Evolutionary conservation across 1,140 invertebrate species (phyloP).

Genomic region (Caenorhabditis latens): DNA sequence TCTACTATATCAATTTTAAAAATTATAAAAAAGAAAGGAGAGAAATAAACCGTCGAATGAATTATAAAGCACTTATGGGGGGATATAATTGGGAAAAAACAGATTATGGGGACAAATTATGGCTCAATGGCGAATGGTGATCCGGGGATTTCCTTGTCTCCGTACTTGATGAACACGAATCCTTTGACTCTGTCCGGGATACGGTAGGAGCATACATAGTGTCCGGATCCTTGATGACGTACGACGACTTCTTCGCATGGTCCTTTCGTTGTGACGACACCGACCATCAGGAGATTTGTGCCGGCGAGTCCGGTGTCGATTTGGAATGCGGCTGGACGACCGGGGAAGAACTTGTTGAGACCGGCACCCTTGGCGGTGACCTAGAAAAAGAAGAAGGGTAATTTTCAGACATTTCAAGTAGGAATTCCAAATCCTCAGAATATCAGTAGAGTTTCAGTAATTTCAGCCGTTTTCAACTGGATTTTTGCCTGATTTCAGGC

Average conservation of each 20-base stretch:
- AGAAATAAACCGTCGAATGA: constrained; percentile 31
- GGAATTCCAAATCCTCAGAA: not conserved
- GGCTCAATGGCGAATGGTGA: constrained; percentile 65
- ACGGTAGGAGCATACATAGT: constrained; percentile 79
- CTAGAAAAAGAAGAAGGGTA: constrained; percentile 6
- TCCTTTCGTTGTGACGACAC: constrained; percentile 92
- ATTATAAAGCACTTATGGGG: constrained; percentile 54
- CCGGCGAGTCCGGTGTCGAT: constrained; percentile 90
- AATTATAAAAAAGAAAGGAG: not conserved
- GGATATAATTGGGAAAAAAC: not conserved
- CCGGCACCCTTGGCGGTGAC: constrained; percentile 87
- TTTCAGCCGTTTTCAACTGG: not conserved
- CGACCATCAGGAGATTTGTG: constrained; percentile 95
- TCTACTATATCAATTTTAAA: not conserved
- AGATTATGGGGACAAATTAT: not conserved
- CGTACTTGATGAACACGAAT: constrained; percentile 70
- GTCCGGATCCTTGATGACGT: constrained; percentile 92
- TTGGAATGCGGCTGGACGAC: constrained; percentile 92
- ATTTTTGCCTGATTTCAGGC: too few species aligned
- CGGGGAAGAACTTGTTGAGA: constrained; percentile 91
- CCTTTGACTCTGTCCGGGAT: constrained; percentile 65
- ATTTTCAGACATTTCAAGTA: not conserved
- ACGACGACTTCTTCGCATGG: constrained; percentile 94
- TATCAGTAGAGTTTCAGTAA: too few species aligned
- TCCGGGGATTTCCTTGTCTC: constrained; percentile 63